Percentiles rank a stretch among this genome's conserved stretches.
These are phyloP conservation scores for Drosophila anceps DNA, from an alignment of 2,888 invertebrate species.

Conservation along the genomic window DNA sequence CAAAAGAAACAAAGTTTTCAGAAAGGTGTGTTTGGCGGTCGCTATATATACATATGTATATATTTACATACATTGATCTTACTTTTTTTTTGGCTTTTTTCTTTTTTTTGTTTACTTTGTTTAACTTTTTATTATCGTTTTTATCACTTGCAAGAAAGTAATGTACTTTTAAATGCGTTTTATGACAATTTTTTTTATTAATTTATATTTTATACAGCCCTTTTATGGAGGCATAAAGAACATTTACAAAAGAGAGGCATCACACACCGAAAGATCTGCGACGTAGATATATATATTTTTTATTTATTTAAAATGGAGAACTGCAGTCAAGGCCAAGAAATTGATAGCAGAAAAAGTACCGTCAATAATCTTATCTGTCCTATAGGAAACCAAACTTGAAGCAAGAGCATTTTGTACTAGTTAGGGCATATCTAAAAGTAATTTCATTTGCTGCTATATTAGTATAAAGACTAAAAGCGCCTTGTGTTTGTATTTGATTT, in stretches of 20 bases:
- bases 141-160: conserved; percentile 27
- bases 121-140: conserved; percentile 20
- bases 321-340: conserved; percentile 46
- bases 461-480: not conserved
- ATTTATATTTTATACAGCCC: conserved; percentile 29
- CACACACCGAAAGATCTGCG: conserved; percentile 15
- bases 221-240: conserved; percentile 25
- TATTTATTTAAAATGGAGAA: conserved; percentile 10
- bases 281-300: conserved; percentile 31
- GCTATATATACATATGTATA: conserved; percentile 18
- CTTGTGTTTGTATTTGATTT: conserved; percentile 22
- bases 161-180: conserved; percentile 26
- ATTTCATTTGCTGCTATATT: not conserved
- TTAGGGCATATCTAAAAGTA: conserved; percentile 17
- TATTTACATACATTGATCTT: conserved; percentile 49
- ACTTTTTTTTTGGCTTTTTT: conserved; percentile 40
- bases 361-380: conserved; percentile 62
- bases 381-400: conserved; percentile 40
- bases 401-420: conserved; percentile 4
- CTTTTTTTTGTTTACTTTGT: conserved; percentile 34
- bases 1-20: conserved; percentile 52
- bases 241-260: conserved; percentile 4
- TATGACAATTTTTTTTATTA: conserved; percentile 14
- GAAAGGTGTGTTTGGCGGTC: conserved; percentile 66
- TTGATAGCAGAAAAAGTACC: conserved; percentile 46